phyloP scores from a whole-genome alignment of 2,888 invertebrate genomes.

The Congeria kusceri region DNA sequence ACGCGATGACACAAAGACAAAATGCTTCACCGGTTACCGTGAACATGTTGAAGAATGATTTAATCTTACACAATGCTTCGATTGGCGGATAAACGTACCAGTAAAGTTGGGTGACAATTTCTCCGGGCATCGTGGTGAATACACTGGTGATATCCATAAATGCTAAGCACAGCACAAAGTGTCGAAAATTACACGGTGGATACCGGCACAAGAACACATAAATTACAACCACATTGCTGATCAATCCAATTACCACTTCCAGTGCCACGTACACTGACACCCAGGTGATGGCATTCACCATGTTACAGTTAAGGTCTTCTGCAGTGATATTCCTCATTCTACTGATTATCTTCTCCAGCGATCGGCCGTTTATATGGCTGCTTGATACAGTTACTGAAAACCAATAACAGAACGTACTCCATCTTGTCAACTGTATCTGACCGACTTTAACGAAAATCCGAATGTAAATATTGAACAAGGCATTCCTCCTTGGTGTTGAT shows the following conservation, averaged over 20 bases:
- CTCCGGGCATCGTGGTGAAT: constrained; percentile 2
- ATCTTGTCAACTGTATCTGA: too few species aligned
- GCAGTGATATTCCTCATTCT: too few species aligned
- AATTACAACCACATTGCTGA: not conserved
- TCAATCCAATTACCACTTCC: not conserved
- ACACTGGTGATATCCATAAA: not conserved
- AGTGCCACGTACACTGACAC: not conserved
- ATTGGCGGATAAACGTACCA: not conserved
- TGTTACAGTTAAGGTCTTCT: not conserved
- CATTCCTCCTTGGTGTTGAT: too few species aligned
- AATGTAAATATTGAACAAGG: too few species aligned
- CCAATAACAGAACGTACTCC: too few species aligned
- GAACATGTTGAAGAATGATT: constrained; percentile 48
- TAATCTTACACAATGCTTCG: constrained; percentile 26
- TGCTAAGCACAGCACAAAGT: constrained; percentile 2
- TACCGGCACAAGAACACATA: not conserved
- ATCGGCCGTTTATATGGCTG: too few species aligned
- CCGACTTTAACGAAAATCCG: too few species aligned
- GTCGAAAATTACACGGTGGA: not conserved
- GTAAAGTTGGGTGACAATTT: constrained; percentile 1
- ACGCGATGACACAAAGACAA: constrained; percentile 31
- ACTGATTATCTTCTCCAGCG: too few species aligned
- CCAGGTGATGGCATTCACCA: not conserved
- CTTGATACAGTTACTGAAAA: too few species aligned
- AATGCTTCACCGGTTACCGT: constrained; percentile 31